Conservation (phyloP, 2,888 invertebrate genomes). For the Troglohyphantes excavatus region DNA sequence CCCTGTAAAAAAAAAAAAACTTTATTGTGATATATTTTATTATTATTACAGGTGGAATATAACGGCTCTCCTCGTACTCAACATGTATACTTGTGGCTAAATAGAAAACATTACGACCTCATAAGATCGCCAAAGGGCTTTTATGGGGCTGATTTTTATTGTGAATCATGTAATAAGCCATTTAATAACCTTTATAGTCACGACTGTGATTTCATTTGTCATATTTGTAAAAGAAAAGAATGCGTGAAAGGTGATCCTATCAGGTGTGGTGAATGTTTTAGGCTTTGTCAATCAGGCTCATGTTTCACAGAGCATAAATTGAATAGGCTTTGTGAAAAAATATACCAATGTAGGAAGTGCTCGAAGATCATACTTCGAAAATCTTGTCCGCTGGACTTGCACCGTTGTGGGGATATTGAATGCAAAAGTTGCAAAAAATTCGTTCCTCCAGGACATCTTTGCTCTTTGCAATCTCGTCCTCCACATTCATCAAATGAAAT, state of each 20-base stretch:
- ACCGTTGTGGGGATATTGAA: neutral
- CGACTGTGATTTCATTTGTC: neutral
- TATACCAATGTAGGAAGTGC: constrained; percentile 23
- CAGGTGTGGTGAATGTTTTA: neutral
- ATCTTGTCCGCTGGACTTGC: neutral
- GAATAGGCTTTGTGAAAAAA: neutral
- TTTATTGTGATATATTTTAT: neutral
- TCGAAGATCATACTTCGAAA: neutral
- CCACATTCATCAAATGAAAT: neutral
- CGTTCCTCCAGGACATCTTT: neutral
- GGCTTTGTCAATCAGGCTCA: neutral
- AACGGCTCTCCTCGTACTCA: neutral
- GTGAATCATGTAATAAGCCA: neutral
- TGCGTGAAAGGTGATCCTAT: neutral
- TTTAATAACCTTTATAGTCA: neutral
- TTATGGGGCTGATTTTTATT: neutral
- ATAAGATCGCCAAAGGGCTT: neutral
- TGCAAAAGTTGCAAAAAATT: neutral
- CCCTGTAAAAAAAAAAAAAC: neutral
- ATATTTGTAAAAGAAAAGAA: neutral
- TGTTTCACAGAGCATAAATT: neutral
- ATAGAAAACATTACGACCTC: neutral
- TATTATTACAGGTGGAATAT: neutral
- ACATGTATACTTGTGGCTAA: neutral
- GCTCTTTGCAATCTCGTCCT: neutral